phyloP scores from a whole-genome alignment of 2,888 invertebrate species.

The Scaptomyza polygonia region DNA sequence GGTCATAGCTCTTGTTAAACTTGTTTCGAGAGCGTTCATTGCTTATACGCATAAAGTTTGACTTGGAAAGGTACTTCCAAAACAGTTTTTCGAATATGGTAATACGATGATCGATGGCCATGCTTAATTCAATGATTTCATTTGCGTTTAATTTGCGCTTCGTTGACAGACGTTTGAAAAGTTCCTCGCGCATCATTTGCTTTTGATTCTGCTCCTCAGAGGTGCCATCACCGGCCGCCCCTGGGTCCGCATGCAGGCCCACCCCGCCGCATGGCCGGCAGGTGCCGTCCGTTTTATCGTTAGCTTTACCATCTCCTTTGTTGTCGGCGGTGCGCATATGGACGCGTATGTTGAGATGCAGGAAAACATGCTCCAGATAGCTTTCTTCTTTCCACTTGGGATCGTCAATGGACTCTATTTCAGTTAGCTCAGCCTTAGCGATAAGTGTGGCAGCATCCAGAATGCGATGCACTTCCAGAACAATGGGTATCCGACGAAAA shows the following conservation, averaged over 20 bases:
- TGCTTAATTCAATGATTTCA: slow-evolving; percentile 67
- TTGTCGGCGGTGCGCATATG: slow-evolving; percentile 4
- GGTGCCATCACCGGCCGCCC: slow-evolving; percentile 6
- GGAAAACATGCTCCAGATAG: slow-evolving; percentile 72
- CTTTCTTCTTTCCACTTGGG: slow-evolving; percentile 80
- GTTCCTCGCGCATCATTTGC: slow-evolving; percentile 38
- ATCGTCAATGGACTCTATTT: slow-evolving; percentile 80
- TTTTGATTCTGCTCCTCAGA: slow-evolving; percentile 26
- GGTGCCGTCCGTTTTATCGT: slow-evolving; percentile 29
- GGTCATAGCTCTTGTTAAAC: slow-evolving; percentile 58
- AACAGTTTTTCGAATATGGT: slow-evolving; percentile 81
- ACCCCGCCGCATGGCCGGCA: slow-evolving; percentile 36
- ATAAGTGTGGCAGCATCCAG: slow-evolving; percentile 71
- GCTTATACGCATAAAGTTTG: slow-evolving; percentile 72
- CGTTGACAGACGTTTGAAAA: slow-evolving; percentile 41
- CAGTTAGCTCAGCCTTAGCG: slow-evolving; percentile 70
- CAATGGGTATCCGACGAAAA: slow-evolving; percentile 79
- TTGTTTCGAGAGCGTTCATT: slow-evolving; percentile 49
- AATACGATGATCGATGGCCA: slow-evolving; percentile 67
- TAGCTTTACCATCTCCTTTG: slow-evolving; percentile 6
- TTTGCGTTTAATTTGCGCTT: slow-evolving; percentile 58
- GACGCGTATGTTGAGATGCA: slow-evolving; percentile 70
- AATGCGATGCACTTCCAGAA: slow-evolving; percentile 78
- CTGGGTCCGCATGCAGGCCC: slow-evolving; percentile 1
- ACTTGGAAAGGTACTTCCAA: slow-evolving; percentile 79